A percentile compares a stretch with the other conserved stretches of the same genome.
Evolutionary conservation across 2,797 vertebrate genomes (phyloP).

Genomic region (Synanceia verrucosa): DNA sequence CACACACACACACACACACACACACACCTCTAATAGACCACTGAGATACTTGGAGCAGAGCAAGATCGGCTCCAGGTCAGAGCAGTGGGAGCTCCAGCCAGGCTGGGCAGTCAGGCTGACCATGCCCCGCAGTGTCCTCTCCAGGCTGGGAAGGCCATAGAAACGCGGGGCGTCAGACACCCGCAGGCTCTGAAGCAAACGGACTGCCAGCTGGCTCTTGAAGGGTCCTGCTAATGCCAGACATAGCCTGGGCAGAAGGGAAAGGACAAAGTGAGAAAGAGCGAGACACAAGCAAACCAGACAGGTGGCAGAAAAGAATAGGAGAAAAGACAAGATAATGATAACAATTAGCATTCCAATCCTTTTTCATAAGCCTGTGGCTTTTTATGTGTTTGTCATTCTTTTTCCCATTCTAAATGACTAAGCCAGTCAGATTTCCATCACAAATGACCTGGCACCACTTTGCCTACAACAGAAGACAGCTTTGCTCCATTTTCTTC

Average conservation of each 20-base stretch:
- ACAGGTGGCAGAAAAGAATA: conserved; percentile 14
- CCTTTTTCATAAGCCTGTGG: not conserved
- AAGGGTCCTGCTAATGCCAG: conserved; percentile 86
- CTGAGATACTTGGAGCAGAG: conserved; percentile 92
- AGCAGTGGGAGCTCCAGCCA: conserved; percentile 90
- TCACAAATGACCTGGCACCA: conserved; percentile 3
- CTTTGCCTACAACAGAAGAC: not conserved
- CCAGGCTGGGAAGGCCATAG: conserved; percentile 95
- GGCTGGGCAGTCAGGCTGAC: conserved; percentile 89
- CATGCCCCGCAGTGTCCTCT: conserved; percentile 91
- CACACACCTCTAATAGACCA: conserved; percentile 90
- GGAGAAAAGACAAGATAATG: not conserved
- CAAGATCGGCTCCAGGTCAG: conserved; percentile 78
- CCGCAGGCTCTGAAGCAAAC: conserved; percentile 90
- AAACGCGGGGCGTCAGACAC: conserved; percentile 93
- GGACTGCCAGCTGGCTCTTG: conserved; percentile 89
- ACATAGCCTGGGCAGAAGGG: conserved; percentile 82
- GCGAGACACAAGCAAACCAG: conserved; percentile 30
- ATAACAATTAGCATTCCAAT: not conserved
- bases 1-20: conserved; percentile 1
- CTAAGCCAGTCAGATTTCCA: not conserved
- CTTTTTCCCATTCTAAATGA: conserved; percentile 10
- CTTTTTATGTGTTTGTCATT: not conserved
- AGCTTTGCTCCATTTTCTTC: not conserved
- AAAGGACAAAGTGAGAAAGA: conserved; percentile 28